Base-by-base conservation (phyloP, 2,888 invertebrate genomes). In the Polyommatus icarus region DNA sequence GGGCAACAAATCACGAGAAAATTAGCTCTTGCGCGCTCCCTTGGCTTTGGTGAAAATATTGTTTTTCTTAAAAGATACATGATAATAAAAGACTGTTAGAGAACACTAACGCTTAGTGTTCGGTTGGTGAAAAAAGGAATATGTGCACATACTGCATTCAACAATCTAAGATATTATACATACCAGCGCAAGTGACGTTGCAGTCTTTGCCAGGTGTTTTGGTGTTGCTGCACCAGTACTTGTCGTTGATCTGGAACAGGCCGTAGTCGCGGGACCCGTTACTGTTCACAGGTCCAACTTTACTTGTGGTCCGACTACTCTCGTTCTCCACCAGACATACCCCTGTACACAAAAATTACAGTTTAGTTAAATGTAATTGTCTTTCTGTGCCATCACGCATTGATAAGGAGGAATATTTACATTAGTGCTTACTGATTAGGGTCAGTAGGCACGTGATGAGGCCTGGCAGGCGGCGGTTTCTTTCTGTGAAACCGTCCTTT, bases 181-280 rank as follows among this genome's bases (percentile, higher is more conserved):
- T 79, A 91, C 91, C 87, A 5, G 83, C 79, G 79, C 91, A 91
- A 18, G 85, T 86, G n/a, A 90, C 87, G 76, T 88, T 87, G 83
- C 94, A 94, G 79, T 90, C 94, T 79, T 91, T 92, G 1, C 93
- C 94, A 0, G 89, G 84, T 0, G 83, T 80, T 18, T 81, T 78
- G 0, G 87, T 87, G 46, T 84, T 87, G 82, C 85, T 88, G 85
- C 94, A 94, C 94, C 93, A 94, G 80, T 90, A 91, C 73, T 87
- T 86, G 83, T 91, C 90, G 82, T 92, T 94, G 80, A 94, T 93
- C 85, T 94, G 94, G 88, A 94, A 94, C 10, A 92, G 85, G 0
- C 95, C 95, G 83, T 92, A 93, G 87, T 95, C 94, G n/a, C 85
- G 84, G 77, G 94, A 93, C 0, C 95, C 95, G 82, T 95, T 90